phyloP scores from a whole-genome alignment of 2,113 vertebrate species.

The Lepisosteus osseus region DNA sequence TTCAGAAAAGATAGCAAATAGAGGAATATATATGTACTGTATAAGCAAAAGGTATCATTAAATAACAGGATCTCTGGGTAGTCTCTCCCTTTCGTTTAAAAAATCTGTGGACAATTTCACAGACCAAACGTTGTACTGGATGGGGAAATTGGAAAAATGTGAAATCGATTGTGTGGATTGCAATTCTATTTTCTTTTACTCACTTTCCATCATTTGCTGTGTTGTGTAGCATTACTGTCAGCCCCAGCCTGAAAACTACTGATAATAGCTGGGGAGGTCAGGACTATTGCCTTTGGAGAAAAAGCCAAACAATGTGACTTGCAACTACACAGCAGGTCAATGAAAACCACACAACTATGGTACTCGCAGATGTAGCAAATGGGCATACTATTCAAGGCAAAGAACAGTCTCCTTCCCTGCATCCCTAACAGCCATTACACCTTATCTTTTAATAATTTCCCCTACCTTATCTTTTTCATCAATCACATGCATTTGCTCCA shows the following conservation, averaged over 20 bases:
- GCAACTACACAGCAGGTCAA: background rate
- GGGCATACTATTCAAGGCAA: background rate
- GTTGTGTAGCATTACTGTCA: conserved; percentile 57
- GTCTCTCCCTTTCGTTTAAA: conserved; percentile 67
- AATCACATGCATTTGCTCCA: conserved; percentile 63
- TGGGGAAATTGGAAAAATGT: conserved; percentile 80
- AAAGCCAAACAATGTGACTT: background rate
- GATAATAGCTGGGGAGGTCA: conserved; percentile 57
- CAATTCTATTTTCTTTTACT: conserved; percentile 81
- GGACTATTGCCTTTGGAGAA: conserved; percentile 28
- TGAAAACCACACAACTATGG: too few species aligned
- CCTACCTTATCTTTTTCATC: conserved; percentile 50
- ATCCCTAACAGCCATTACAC: background rate
- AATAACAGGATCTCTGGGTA: conserved; percentile 52
- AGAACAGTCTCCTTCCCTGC: background rate
- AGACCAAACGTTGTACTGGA: conserved; percentile 60
- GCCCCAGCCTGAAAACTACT: conserved; percentile 51
- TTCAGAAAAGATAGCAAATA: conserved; percentile 46
- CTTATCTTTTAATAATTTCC: background rate
- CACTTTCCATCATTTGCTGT: conserved; percentile 65
- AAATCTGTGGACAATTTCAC: conserved; percentile 82
- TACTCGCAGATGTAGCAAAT: too few species aligned
- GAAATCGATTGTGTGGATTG: conserved; percentile 81
- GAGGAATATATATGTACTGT: conserved; percentile 46
- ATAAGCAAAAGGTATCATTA: conserved; percentile 65